Percentiles rank a stretch among this genome's conserved stretches.
These are phyloP conservation scores for Lucilia sericata DNA, from an alignment of 1,140 invertebrate genomes.

Conservation along the genomic window DNA sequence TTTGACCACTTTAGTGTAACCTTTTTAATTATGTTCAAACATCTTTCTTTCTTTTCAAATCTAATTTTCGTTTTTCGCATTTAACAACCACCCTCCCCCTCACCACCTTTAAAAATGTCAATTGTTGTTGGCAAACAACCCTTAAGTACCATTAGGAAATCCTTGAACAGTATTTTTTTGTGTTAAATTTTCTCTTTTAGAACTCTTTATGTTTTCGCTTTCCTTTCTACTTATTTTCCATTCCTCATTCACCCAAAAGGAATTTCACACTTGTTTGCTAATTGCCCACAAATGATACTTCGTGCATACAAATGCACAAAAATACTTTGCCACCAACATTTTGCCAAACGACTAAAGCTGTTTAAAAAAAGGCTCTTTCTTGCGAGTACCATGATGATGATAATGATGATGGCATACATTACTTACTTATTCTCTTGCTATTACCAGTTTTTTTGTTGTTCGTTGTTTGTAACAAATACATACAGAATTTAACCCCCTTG, in stretches of 20 bases:
- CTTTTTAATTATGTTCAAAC: background rate
- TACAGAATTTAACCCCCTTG: background rate
- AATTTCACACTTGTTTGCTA: slow-evolving; percentile 40
- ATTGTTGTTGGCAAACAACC: background rate
- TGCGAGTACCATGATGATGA: background rate
- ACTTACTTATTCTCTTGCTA: background rate
- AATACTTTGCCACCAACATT: slow-evolving; percentile 40
- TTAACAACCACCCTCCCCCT: background rate
- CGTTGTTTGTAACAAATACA: background rate
- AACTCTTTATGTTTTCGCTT: background rate
- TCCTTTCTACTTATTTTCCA: background rate
- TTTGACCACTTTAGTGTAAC: background rate
- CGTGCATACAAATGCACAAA: slow-evolving; percentile 41
- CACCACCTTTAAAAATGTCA: background rate
- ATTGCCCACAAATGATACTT: slow-evolving; percentile 42
- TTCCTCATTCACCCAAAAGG: background rate
- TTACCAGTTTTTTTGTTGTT: background rate
- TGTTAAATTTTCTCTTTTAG: too few species aligned
- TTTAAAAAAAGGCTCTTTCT: background rate
- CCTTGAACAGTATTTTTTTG: background rate
- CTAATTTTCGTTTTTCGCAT: background rate
- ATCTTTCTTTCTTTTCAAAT: background rate
- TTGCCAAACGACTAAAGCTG: slow-evolving; percentile 42
- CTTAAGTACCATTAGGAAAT: slow-evolving; percentile 10
- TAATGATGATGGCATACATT: background rate